Evolutionary conservation across 1,140 invertebrate genomes (phyloP), one percentile per base, ranked within the genome.

Genomic region (Drosophila novamexicana): DNA sequence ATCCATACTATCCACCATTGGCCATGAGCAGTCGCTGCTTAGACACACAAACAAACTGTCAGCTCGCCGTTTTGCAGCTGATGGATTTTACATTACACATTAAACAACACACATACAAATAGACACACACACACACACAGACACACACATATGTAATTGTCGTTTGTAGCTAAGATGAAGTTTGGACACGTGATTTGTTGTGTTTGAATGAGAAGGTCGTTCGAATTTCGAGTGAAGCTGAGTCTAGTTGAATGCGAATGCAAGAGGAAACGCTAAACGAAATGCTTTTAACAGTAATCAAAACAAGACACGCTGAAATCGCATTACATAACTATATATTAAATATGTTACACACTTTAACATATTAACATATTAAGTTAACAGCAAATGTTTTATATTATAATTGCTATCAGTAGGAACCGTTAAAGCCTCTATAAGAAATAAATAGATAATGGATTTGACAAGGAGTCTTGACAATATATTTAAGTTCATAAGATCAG

Each of bases 31-130:
- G 64, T 47, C 39, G 61, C 47, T 58, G 61, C 53, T 86, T 81
- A 75, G 66, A 82, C 76, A 86, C 45, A 81, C 84, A 89, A 84
- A 88, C 84, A 88, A 78, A 84, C 84, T 89, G 84, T 89, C 84
- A 89, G 77, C 59, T 79, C 39, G 64, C 67, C 77, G 75, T 80
- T 84, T 81, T 83, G 66, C 67, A 67, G 77, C 82, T 89, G 84
- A 89, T 89, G 84, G 65, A 89, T 88, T 80, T 72, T 69, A 75
- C 84, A 89, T 81, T 89, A 80, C 67, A 71, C 68, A 77, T 64
- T 32, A 7, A 81, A 68, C 63, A 12, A 54, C 39, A 54, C 78
- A 67, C 65, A 59, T 29, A 72, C 65, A 76, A 18, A 34, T n/a
- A 49, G 0, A 18, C 18, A 18, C 18, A 22, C 22, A 22, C 22